Conservation (phyloP, 2,888 invertebrate genomes). For the Alloplasta piceator region DNA sequence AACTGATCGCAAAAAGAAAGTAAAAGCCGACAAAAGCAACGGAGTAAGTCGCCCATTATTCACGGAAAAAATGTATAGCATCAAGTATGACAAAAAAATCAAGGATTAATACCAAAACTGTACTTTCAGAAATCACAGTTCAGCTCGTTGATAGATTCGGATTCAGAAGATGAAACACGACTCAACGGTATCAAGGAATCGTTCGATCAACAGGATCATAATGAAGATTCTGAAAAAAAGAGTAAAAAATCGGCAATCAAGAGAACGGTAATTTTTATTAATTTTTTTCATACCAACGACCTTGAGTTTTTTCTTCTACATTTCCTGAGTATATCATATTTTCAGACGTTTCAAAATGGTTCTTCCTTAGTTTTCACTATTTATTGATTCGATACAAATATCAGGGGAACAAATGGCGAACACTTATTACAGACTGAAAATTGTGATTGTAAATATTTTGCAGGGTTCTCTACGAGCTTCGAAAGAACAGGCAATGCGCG, state of each 20-base stretch:
- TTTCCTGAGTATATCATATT: too few species aligned
- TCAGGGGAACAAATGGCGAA: too few species aligned
- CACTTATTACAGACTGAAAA: background rate
- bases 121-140: conserved; percentile 67
- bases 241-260: conserved; percentile 57
- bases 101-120: too few species aligned
- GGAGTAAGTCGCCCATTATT: conserved; percentile 16
- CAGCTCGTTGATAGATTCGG: conserved; percentile 71
- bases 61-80: background rate
- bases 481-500: conserved; percentile 87
- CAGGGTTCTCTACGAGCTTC: conserved; percentile 74
- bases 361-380: too few species aligned
- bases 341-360: too few species aligned
- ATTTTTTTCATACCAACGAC: background rate
- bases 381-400: too few species aligned
- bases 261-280: conserved; percentile 54
- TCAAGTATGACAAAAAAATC: too few species aligned
- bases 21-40: conserved; percentile 11
- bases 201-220: conserved; percentile 12
- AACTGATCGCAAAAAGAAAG: conserved; percentile 11
- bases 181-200: conserved; percentile 9
- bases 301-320: background rate
- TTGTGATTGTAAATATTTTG: conserved; percentile 15
- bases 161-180: conserved; percentile 69
- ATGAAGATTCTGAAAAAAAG: conserved; percentile 7